phyloP scores from a whole-genome alignment of 1,140 invertebrate genomes.

The Tetramorium simillimum region DNA sequence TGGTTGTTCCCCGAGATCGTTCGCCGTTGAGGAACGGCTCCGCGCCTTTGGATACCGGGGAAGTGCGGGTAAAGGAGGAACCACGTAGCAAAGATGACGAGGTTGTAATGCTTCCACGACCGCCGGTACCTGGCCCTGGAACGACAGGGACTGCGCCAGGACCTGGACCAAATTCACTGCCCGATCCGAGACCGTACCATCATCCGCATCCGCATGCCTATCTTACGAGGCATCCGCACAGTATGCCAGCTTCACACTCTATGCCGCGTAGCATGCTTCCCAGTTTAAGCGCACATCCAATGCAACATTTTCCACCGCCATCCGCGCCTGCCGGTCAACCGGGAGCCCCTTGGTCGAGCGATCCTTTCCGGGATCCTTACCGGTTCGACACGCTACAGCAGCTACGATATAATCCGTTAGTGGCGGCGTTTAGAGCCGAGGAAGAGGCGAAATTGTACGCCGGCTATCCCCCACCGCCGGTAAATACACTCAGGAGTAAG shows the following conservation, averaged over 20 bases:
- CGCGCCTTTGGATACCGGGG: constrained; percentile 81
- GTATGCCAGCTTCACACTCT: constrained; percentile 82
- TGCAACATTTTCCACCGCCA: constrained; percentile 87
- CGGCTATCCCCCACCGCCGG: constrained; percentile 87
- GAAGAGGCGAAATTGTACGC: constrained; percentile 91
- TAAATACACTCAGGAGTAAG: constrained; percentile 86
- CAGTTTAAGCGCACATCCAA: constrained; percentile 83
- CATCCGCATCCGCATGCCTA: constrained; percentile 81
- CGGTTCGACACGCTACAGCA: constrained; percentile 88
- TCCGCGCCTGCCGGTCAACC: constrained; percentile 81
- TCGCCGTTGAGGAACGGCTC: constrained; percentile 90
- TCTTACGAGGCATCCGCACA: constrained; percentile 80
- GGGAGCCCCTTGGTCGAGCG: constrained; percentile 87
- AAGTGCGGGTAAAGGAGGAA: constrained; percentile 88
- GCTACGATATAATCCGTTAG: constrained; percentile 90
- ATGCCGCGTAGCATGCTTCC: constrained; percentile 86
- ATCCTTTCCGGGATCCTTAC: constrained; percentile 88
- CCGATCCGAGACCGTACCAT: constrained; percentile 80
- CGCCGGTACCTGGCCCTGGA: constrained; percentile 74
- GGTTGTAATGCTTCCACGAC: constrained; percentile 87
- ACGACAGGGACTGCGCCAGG: constrained; percentile 61
- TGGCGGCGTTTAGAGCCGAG: constrained; percentile 88
- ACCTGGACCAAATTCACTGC: constrained; percentile 79
- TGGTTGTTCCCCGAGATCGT: constrained; percentile 86
- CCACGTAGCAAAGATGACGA: constrained; percentile 88